These are phyloP conservation scores for Callimorpha dominula DNA, from an alignment of 2,888 invertebrate genomes.

Conservation along the genomic window DNA sequence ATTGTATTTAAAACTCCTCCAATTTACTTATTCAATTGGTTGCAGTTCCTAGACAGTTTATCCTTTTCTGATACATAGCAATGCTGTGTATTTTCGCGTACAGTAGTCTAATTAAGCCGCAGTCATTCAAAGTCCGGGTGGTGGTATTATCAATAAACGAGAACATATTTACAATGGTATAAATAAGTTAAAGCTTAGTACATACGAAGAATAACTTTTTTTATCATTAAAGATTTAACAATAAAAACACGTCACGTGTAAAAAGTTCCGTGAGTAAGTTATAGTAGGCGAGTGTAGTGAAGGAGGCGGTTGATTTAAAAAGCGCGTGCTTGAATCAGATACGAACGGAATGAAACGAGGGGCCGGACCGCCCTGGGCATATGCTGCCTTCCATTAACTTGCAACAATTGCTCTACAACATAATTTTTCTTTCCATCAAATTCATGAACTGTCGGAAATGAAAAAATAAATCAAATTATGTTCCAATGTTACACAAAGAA, in stretches of 20 bases:
- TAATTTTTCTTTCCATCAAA: slow-evolving; percentile 71
- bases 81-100: no score
- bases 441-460: slow-evolving; percentile 72
- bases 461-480: slow-evolving; percentile 70
- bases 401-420: slow-evolving; percentile 67
- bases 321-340: slow-evolving; percentile 75
- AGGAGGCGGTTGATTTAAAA: slow-evolving; percentile 67
- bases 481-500: slow-evolving; percentile 58
- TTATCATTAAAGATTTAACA: background rate
- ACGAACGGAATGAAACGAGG: slow-evolving; percentile 61
- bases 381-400: slow-evolving; percentile 60
- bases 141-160: no score
- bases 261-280: slow-evolving; percentile 56
- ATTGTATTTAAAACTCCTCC: no score
- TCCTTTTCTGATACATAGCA: no score
- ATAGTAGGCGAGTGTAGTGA: slow-evolving; percentile 54
- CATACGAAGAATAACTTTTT: no score
- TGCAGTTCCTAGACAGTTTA: no score
- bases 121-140: no score
- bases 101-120: no score
- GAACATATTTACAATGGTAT: no score
- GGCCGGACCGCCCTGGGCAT: slow-evolving; percentile 52
- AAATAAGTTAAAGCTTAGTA: no score
- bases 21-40: no score
- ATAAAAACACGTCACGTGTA: slow-evolving; percentile 36